Conservation (phyloP, 2,888 invertebrate genomes). For the Diabrotica balteata region DNA sequence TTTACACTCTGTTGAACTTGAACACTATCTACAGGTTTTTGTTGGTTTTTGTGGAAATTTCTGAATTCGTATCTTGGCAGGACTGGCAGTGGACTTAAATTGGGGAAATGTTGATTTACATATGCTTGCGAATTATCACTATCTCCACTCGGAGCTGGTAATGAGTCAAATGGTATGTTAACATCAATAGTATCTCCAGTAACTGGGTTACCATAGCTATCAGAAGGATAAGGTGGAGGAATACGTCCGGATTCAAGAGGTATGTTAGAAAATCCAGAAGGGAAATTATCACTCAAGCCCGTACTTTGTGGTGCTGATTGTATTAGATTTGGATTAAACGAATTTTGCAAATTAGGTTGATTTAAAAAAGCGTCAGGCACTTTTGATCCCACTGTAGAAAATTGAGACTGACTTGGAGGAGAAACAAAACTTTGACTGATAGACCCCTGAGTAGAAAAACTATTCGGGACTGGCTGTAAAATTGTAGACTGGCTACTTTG, state of each 20-base stretch:
- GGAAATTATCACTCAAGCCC: constrained; percentile 12
- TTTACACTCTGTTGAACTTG: constrained; percentile 72
- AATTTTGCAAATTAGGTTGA: background rate
- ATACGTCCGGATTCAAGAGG: constrained; percentile 14
- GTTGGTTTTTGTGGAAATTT: constrained; percentile 64
- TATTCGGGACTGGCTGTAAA: constrained; percentile 30
- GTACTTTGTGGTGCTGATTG: background rate
- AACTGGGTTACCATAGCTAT: constrained; percentile 57
- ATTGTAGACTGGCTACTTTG: constrained; percentile 21
- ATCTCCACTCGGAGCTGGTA: constrained; percentile 47
- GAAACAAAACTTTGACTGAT: constrained; percentile 24
- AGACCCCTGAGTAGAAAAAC: constrained; percentile 6
- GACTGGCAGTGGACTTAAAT: constrained; percentile 63
- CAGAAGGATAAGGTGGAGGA: constrained; percentile 51
- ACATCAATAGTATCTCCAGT: constrained; percentile 52
- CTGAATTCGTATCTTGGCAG: constrained; percentile 63
- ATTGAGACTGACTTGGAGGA: background rate
- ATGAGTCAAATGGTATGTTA: constrained; percentile 46
- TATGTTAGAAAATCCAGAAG: constrained; percentile 26
- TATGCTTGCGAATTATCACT: constrained; percentile 48
- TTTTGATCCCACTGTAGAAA: background rate
- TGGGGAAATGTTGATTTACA: constrained; percentile 66
- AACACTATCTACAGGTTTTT: constrained; percentile 53
- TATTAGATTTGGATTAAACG: background rate
- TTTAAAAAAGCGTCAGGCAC: constrained; percentile 1